These are phyloP conservation scores for Heliothis peltigera DNA, from an alignment of 2,888 invertebrate genomes.

Conservation along the genomic window DNA sequence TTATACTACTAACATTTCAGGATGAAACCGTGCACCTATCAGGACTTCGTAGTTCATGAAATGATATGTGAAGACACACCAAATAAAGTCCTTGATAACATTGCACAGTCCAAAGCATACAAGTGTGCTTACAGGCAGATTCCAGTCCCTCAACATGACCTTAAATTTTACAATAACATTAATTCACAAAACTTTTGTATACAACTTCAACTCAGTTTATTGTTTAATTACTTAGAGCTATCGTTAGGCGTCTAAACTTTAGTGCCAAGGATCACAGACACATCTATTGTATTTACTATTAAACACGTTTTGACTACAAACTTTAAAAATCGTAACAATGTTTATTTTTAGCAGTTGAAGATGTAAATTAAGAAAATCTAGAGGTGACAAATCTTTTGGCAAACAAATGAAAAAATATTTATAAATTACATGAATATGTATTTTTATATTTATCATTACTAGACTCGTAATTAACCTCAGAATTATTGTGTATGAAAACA, in stretches of 20 bases:
- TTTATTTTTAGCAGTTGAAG: slow-evolving; percentile 4
- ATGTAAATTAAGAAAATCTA: slow-evolving; percentile 1
- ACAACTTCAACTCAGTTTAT: slow-evolving; percentile 35
- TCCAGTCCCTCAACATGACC: background rate
- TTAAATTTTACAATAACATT: slow-evolving; percentile 21
- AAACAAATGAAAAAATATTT: background rate
- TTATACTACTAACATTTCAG: background rate
- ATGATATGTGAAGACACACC: background rate
- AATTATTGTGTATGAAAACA: background rate
- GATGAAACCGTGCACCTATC: background rate
- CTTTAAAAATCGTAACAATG: slow-evolving; percentile 18
- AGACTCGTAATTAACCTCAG: background rate
- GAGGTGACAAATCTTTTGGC: slow-evolving; percentile 11
- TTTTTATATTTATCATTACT: background rate
- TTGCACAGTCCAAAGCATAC: background rate
- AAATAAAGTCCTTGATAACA: background rate
- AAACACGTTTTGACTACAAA: slow-evolving; percentile 26
- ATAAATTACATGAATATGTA: background rate
- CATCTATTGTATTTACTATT: slow-evolving; percentile 26
- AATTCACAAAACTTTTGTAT: slow-evolving; percentile 39
- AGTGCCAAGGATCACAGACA: slow-evolving; percentile 59
- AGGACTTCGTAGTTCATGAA: background rate
- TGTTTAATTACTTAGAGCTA: slow-evolving; percentile 42
- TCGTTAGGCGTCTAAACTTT: slow-evolving; percentile 47
- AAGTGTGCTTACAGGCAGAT: slow-evolving; percentile 5